Evolutionary conservation across 1,140 invertebrate genomes (phyloP), one percentile per base, ranked within the genome.

Genomic region (Polypedilum pembai): DNA sequence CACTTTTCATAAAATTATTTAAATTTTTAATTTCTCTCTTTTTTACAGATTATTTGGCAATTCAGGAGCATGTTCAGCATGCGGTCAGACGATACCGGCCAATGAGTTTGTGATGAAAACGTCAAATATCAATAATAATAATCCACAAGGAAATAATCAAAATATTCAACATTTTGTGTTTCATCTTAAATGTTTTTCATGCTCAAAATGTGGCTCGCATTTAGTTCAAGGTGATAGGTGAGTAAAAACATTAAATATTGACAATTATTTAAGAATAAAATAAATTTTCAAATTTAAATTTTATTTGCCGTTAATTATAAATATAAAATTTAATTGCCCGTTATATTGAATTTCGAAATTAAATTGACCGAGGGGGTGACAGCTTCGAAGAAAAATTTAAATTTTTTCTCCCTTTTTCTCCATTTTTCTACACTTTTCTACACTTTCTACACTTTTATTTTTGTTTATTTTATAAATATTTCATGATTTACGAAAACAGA

Each of bases 111-210:
- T 97, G 78, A 95, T 95, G 91, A 86, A 92, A 83, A 89, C 91
- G 78, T 88, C 79, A 79, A 79, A 78, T 76, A 78, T 77, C 77
- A 79, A 80, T 80, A 81, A 77, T 77, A 79, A 78, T 79, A 79
- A 80, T 79, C 78, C 78, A 79, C 81, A 77, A 78, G 79, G 78
- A 78, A 81, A 77, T 76, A 74, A 73, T 76, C 74, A 78, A 80
- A 80, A 80, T 73, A 77, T 78, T 80, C 75, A 79, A 80, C 15
- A 69, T 18, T 78, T 80, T 83, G 93, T 95, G 78, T 96, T 95
- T 88, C 94, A 97, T 87, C 87, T 94, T 83, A 94, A 94, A 85
- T 96, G 94, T 85, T 97, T 97, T 86, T 88, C 90, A 76, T 97
- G 94, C 86, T 93, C 91, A 82, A 95, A 95, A 81, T 97, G 94